phyloP scores from a whole-genome alignment of 2,888 invertebrate genomes.

The Lasioglossum calceatum region DNA sequence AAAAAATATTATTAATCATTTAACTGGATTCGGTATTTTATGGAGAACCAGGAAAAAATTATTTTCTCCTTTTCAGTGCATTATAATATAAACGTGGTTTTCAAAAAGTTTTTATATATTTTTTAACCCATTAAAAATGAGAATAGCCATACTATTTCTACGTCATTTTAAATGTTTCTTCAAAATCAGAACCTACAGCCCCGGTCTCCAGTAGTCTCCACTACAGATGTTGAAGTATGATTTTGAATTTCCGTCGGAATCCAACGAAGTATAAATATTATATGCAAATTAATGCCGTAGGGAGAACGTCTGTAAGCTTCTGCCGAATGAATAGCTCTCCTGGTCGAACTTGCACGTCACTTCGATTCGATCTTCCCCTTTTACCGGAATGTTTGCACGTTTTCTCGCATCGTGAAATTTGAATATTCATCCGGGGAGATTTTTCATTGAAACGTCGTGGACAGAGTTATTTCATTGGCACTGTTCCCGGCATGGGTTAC shows the following conservation, averaged over 20 bases:
- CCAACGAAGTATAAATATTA: background rate
- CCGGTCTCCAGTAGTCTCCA: too few species aligned
- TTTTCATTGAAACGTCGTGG: slow-evolving; percentile 1
- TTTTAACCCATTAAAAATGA: too few species aligned
- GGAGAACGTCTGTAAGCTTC: background rate
- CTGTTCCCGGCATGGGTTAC: background rate
- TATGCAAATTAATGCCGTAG: background rate
- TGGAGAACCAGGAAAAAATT: too few species aligned
- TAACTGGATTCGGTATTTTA: too few species aligned
- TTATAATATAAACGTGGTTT: too few species aligned
- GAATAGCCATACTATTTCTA: too few species aligned
- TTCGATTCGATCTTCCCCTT: background rate
- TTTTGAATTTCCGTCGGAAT: background rate
- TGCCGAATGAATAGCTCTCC: background rate
- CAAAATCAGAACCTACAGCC: too few species aligned
- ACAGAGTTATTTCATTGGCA: background rate
- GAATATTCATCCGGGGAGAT: background rate
- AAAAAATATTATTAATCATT: too few species aligned
- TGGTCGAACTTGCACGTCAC: background rate
- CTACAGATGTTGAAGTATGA: background rate
- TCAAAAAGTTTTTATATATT: too few species aligned
- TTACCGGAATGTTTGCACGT: background rate
- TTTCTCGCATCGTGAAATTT: background rate
- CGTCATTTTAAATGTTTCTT: too few species aligned
- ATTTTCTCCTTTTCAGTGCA: too few species aligned